phyloP scores from a whole-genome alignment of 1,140 invertebrate genomes.

The Zaprionus kolodkinae region DNA sequence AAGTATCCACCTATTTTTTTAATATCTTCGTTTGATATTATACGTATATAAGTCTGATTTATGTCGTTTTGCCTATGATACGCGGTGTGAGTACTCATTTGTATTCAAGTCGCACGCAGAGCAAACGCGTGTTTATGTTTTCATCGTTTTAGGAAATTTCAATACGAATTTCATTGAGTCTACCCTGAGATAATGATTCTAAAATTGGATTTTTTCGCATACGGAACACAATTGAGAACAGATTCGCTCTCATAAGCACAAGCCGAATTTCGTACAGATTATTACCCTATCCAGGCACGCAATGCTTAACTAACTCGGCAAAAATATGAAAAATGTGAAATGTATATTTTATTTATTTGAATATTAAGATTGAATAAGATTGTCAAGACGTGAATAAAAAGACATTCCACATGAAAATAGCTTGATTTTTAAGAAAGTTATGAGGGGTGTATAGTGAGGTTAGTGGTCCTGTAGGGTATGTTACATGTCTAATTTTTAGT shows the following conservation, averaged over 20 bases:
- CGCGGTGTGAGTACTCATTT: constrained; percentile 16
- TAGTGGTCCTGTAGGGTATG: no score
- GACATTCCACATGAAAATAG: no score
- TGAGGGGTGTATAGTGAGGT: no score
- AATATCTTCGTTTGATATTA: constrained; percentile 27
- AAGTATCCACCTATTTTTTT: neutral
- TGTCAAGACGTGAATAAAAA: no score
- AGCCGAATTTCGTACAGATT: neutral
- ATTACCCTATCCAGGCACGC: neutral
- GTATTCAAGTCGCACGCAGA: constrained; percentile 14
- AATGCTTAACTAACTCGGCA: no score
- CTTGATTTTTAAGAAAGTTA: no score
- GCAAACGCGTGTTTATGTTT: neutral
- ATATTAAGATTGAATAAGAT: no score
- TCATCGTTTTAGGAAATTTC: neutral
- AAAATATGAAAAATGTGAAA: no score
- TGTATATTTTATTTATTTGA: no score
- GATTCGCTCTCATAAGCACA: no score
- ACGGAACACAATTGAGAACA: no score
- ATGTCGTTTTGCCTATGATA: constrained; percentile 21
- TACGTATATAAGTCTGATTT: constrained; percentile 30
- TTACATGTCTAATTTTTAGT: no score
- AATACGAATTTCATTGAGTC: neutral
- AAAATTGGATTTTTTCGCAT: neutral
- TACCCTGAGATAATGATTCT: neutral